Conservation (phyloP, 2,888 invertebrate genomes). For the Tetrapedia diversipes region DNA sequence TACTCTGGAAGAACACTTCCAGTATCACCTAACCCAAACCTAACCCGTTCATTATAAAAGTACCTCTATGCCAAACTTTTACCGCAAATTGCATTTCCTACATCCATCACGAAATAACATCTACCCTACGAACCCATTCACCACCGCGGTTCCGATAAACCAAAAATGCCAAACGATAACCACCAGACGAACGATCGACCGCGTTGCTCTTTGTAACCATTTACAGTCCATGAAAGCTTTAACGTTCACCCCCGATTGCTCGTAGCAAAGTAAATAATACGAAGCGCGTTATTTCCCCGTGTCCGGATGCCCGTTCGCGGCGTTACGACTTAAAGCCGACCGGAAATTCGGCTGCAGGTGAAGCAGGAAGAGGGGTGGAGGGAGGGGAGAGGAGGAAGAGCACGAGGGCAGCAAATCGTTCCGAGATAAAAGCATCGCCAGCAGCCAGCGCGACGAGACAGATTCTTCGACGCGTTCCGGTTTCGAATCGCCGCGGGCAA, state of each 20-base stretch:
- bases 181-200: background rate
- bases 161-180: background rate
- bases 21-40: no score
- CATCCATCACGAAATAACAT: no score
- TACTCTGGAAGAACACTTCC: no score
- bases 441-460: conserved; percentile 45
- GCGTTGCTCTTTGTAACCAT: background rate
- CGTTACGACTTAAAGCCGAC: background rate
- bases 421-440: conserved; percentile 53
- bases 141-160: background rate
- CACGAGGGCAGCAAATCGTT: conserved; percentile 47
- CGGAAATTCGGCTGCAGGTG: conserved; percentile 32
- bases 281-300: background rate
- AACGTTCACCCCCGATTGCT: background rate
- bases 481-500: conserved; percentile 48
- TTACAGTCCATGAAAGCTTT: conserved; percentile 1
- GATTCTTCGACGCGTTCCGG: conserved; percentile 43
- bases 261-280: conserved; percentile 7
- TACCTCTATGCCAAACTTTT: no score
- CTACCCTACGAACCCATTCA: no score
- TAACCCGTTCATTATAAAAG: no score
- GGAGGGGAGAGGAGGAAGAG: conserved; percentile 32
- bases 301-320: conserved; percentile 5
- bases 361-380: no score
- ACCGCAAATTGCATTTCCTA: no score